Evolutionary conservation across 1,140 invertebrate species (phyloP).

Genomic region (Aphaenogaster floridana): DNA sequence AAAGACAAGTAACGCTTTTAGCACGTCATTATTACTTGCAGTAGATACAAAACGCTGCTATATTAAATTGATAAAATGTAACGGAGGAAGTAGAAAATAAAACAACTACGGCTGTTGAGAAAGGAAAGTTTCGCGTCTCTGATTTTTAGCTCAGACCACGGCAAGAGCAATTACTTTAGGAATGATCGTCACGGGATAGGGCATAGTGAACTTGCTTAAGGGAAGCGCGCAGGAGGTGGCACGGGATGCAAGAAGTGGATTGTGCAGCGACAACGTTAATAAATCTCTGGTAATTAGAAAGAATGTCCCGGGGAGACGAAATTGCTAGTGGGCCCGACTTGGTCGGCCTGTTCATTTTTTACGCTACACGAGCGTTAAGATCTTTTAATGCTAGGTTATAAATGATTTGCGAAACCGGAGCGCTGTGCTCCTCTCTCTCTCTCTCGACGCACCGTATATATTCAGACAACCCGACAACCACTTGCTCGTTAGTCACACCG

Average conservation of each 20-base stretch:
- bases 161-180: constrained; percentile 58
- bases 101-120: constrained; percentile 42
- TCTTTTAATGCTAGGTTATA: constrained; percentile 76
- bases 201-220: constrained; percentile 62
- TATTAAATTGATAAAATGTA: constrained; percentile 35
- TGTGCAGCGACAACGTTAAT: constrained; percentile 71
- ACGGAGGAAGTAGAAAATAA: constrained; percentile 27
- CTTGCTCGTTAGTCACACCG: constrained; percentile 72
- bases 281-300: constrained; percentile 79
- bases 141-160: constrained; percentile 54
- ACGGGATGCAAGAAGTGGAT: constrained; percentile 64
- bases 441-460: constrained; percentile 65
- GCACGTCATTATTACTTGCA: neutral
- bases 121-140: constrained; percentile 53
- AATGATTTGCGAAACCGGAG: constrained; percentile 77
- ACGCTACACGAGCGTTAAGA: constrained; percentile 75
- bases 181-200: constrained; percentile 50
- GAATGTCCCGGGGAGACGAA: constrained; percentile 71
- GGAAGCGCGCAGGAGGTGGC: constrained; percentile 24
- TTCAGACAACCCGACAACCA: constrained; percentile 54
- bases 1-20: neutral
- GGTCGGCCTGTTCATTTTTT: constrained; percentile 75
- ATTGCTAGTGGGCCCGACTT: constrained; percentile 72
- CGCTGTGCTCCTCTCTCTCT: constrained; percentile 53
- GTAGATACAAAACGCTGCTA: neutral